Evolutionary conservation across 2,797 vertebrate species (phyloP), one percentile per base, ranked within the genome.

Genomic region (Australoheros facetus): DNA sequence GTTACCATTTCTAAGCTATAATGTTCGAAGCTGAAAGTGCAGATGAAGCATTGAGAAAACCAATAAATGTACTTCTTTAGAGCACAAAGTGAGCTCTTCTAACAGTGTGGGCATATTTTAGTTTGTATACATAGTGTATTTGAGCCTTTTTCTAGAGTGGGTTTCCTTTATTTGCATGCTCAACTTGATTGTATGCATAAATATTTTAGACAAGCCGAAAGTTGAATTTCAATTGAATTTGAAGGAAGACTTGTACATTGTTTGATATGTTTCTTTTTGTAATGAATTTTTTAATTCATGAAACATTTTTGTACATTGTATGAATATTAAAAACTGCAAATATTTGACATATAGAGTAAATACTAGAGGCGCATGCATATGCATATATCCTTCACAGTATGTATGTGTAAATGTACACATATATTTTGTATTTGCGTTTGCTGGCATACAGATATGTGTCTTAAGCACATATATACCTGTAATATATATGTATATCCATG

Each of bases 301-400:
- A 98, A 97, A 97, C 97, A 98, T 98, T 99, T 99, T 99, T 99
- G 98, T 99, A 99, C 97, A 99, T 99, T 99, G 95, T 96, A 96
- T 96, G 95, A 95, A 96, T 96, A 96, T 96, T 93, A 95, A 94
- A 95, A 95, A 94, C 93, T 95, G 96, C 95, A 96, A 96, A 96
- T 96, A 96, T 96, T 95, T 95, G 94, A 95, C 95, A 93, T 96
- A 96, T 96, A 95, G 93, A 95, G 94, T 94, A 95, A 96, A 96
- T 96, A 95, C 92, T 95, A 96, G 94, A 95, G 94, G 95, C 93
- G 91, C 95, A 95, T 95, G 95, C 92, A 95, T 95, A 96, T 96
- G 94, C 95, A 96, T 95, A 95, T 94, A 95, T 95, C 93, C 93
- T 95, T 94, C 92, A 95, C 94, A 91, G 94, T 95, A 95, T 96